Conservation (phyloP, 2,888 invertebrate genomes). For the Rhabditophanes sp. region DNA sequence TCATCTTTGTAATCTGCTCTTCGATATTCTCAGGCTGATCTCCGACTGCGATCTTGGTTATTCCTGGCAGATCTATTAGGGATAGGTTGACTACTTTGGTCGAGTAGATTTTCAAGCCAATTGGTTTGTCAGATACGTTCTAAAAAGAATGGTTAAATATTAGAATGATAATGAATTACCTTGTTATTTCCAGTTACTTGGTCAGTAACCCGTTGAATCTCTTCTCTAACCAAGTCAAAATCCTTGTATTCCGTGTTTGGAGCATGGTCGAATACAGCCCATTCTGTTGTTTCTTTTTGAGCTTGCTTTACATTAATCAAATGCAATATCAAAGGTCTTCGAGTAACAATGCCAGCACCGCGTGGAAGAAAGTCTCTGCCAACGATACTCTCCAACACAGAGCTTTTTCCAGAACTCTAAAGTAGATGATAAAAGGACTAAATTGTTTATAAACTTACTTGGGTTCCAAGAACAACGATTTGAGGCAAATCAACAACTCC, state of each 20-base stretch:
- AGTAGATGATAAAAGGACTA: slow-evolving; percentile 12
- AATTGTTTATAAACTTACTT: slow-evolving; percentile 55
- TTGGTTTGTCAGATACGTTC: slow-evolving; percentile 84
- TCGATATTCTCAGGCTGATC: slow-evolving; percentile 98
- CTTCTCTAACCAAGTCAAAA: slow-evolving; percentile 73
- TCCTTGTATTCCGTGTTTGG: slow-evolving; percentile 71
- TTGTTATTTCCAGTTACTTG: slow-evolving; percentile 84
- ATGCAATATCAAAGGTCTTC: slow-evolving; percentile 44
- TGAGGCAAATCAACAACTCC: slow-evolving; percentile 77
- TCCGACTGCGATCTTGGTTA: slow-evolving; percentile 92
- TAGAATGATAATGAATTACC: slow-evolving; percentile 30
- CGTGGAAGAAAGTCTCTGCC: slow-evolving; percentile 90
- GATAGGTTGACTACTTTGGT: slow-evolving; percentile 80
- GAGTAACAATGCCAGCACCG: slow-evolving; percentile 88
- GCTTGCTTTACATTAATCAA: neutral
- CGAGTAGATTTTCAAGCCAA: slow-evolving; percentile 86
- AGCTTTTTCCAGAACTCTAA: slow-evolving; percentile 97
- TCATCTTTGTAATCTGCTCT: slow-evolving; percentile 70
- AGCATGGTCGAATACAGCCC: slow-evolving; percentile 86
- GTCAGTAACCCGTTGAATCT: slow-evolving; percentile 86
- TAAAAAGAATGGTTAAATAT: slow-evolving; percentile 18
- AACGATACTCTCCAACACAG: slow-evolving; percentile 90
- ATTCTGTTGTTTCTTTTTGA: slow-evolving; percentile 47
- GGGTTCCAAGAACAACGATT: slow-evolving; percentile 89
- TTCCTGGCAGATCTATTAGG: slow-evolving; percentile 88